phyloP scores from a whole-genome alignment of 2,888 invertebrate species.

The Drosophila antonietae region DNA sequence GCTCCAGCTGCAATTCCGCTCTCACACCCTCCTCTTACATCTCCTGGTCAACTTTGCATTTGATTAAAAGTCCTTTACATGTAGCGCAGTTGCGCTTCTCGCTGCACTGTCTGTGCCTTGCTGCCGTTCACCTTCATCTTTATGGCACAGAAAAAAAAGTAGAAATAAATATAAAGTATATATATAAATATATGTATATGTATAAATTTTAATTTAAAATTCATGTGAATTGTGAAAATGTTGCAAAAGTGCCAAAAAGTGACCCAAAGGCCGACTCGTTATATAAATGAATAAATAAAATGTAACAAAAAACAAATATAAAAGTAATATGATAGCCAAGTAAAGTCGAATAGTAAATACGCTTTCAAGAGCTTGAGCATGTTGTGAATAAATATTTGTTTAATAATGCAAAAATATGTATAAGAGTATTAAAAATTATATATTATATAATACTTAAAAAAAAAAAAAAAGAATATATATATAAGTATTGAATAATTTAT shows the following conservation, averaged over 20 bases:
- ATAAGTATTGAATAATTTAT: too few species aligned
- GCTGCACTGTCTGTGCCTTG: conserved; percentile 17
- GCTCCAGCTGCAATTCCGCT: conserved; percentile 4
- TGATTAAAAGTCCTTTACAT: conserved; percentile 66
- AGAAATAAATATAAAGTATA: background rate
- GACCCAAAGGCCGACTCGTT: conserved; percentile 38
- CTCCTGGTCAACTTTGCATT: conserved; percentile 62
- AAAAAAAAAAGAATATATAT: too few species aligned
- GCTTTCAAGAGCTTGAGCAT: background rate
- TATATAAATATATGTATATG: background rate
- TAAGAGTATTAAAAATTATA: too few species aligned
- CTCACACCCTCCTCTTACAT: background rate
- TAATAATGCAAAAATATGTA: too few species aligned
- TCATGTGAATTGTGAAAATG: conserved; percentile 52
- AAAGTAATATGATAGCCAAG: background rate
- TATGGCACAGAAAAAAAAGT: conserved; percentile 15
- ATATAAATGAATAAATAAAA: conserved; percentile 53
- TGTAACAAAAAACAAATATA: conserved; percentile 12
- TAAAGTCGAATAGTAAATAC: conserved; percentile 15
- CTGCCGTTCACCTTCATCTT: conserved; percentile 38
- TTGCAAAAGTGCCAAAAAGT: conserved; percentile 39
- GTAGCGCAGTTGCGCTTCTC: conserved; percentile 37
- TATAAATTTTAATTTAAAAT: conserved; percentile 55
- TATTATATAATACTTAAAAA: too few species aligned
- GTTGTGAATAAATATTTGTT: too few species aligned